Base-by-base conservation (phyloP, 2,888 invertebrate species). In the Stratiomys singularior region DNA sequence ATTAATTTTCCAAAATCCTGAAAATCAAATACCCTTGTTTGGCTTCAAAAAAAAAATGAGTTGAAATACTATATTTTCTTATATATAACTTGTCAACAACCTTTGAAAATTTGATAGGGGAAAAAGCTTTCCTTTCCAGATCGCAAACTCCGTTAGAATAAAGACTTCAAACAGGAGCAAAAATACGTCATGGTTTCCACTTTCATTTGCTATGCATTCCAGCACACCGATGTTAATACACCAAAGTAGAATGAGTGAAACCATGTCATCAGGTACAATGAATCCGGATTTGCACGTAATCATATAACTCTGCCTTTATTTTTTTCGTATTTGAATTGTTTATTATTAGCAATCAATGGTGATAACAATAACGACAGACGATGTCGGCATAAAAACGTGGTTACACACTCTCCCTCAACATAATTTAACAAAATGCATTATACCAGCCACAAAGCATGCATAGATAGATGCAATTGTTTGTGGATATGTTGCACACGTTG, bases 261-360 rank as follows among this genome's bases (percentile, higher is more conserved):
- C 37, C 28, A 66, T 66, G 66, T 66, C 66, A 66, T 27, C 66
- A 66, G 66, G 66, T 66, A 37, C 66, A 66, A 37, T 66, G 66
- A 66, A 66, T 66, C 66, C 66, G 66, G 66, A 66, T 66, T 66
- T 66, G 66, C 66, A 66, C 66, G 66, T 66, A 66, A 37, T 37
- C 37, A 9, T 37, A 37, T 9, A 37, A 37, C 37, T 37, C 37
- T 37, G 9, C 37, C 3, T 37, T 37, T 3, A 37, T 37, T 9
- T 37, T 37, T 37, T 37, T 25, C 21, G 66, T 66, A 37, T 66
- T 2, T 5, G 30, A 18, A 18, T 66, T 66, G 27, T 37, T 37
- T 37, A 37, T 37, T 66, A 66, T 66, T 66, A 37, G 37, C 66
- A 66, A 66, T 66, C 30, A 66, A 9, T 27, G 66, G 25, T 66